Evolutionary conservation across 2,113 vertebrate species (phyloP).

Genomic region (Speoplatyrhinus poulsoni): DNA sequence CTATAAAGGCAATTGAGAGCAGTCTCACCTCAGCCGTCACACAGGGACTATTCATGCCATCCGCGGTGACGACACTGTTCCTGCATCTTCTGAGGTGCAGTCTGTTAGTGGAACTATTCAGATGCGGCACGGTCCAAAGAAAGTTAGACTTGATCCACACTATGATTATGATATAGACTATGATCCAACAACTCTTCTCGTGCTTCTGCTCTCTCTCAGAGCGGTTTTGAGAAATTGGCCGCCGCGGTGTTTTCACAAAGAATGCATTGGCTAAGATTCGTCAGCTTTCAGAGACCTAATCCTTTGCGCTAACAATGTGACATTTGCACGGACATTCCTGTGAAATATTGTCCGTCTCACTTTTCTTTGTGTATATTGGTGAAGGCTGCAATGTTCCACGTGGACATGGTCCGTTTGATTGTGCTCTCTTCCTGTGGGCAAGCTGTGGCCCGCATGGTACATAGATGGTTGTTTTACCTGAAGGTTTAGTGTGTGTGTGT

Average conservation of each 20-base stretch:
- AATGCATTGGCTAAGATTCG: constrained; percentile 57
- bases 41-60: constrained; percentile 45
- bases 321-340: constrained; percentile 68
- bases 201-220: neutral
- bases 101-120: constrained; percentile 13
- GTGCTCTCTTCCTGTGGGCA: constrained; percentile 50
- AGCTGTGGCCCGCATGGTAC: constrained; percentile 53
- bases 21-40: constrained; percentile 20
- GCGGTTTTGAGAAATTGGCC: constrained; percentile 46
- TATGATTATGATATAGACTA: no score
- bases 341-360: constrained; percentile 66
- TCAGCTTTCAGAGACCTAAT: constrained; percentile 53
- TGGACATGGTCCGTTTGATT: constrained; percentile 58
- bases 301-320: constrained; percentile 64
- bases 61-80: constrained; percentile 23
- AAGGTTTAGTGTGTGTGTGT: constrained; percentile 36
- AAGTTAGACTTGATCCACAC: constrained; percentile 26
- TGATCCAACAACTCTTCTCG: constrained; percentile 18
- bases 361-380: constrained; percentile 74
- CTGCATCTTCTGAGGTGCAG: constrained; percentile 18
- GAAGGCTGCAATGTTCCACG: constrained; percentile 60
- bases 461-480: constrained; percentile 61
- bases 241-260: constrained; percentile 57
- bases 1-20: constrained; percentile 22
- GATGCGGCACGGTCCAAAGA: constrained; percentile 6